Percentiles rank a stretch among this genome's conserved stretches.
Conservation (phyloP, 1,140 invertebrate species). For the Lasioglossum albipes region DNA sequence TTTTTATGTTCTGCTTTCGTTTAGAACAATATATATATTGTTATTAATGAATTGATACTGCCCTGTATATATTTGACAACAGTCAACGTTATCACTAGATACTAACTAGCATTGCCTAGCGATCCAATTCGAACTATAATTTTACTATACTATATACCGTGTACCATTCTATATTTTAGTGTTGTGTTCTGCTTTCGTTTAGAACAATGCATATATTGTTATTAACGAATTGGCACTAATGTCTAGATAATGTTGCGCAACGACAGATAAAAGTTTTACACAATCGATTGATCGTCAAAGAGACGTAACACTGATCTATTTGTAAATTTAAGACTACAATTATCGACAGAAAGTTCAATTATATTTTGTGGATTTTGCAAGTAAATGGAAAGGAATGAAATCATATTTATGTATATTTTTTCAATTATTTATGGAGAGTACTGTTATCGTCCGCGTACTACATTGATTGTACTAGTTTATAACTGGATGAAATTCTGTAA, state of each 20-base stretch:
- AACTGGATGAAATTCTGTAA: slow-evolving; percentile 27
- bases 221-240: not conserved
- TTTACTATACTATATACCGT: not conserved
- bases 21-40: not conserved
- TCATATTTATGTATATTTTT: too few species aligned
- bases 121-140: not conserved
- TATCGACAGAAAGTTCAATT: too few species aligned
- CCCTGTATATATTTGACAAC: not conserved
- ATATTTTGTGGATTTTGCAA: too few species aligned
- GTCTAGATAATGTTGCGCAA: not conserved
- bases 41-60: not conserved
- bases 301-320: too few species aligned
- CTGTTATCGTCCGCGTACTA: too few species aligned
- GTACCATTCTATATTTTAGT: not conserved
- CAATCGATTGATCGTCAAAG: not conserved
- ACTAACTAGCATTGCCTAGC: not conserved
- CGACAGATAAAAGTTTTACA: slow-evolving; percentile 4
- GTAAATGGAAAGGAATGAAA: too few species aligned
- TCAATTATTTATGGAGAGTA: too few species aligned
- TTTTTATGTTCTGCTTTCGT: not conserved
- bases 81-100: not conserved
- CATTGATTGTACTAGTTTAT: not conserved
- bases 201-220: not conserved
- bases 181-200: not conserved
- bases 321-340: not conserved